Base-by-base conservation (phyloP, 2,888 invertebrate genomes). In the Pammene fasciana region DNA sequence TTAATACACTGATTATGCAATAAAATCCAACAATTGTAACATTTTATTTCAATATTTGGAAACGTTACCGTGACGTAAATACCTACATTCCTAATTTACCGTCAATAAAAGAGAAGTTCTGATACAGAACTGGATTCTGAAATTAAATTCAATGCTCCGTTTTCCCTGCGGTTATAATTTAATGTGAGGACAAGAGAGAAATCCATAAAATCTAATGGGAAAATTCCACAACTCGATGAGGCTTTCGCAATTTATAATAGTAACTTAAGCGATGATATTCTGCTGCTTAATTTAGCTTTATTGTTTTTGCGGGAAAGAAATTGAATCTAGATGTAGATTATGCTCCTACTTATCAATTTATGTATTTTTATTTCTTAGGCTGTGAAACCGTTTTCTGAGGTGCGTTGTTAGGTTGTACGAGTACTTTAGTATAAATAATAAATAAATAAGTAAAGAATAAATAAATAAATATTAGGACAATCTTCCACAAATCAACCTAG, bases 121-220 rank as follows among this genome's bases (percentile, higher is more conserved):
- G 75, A 76, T 75, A 77, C 78, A 74, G 72, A 79, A 79, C 76
- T 73, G 76, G 77, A 78, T 78, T 78, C 74, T 76, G 75, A 83
- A 86, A 87, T 87, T 86, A 81, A 87, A 87, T 85, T 84, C 82
- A 85, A 85, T 86, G 80, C 78, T 77, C 75, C 79, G 77, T 85
- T 86, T 83, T 82, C 83, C 85, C 85, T 81, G 81, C 78, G 79
- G 84, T 87, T 87, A 87, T 88, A 88, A 90, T 90, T 90, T 88
- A 89, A 90, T 88, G 86, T 83, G 84, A 85, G 86, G 86, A 86
- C 86, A 86, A 86, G 85, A 83, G 84, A 78, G 84, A 87, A 86
- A 88, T 88, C 88, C 88, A 88, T 91, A 88, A 91, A 91, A 87
- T 85, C 82, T 88, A 91, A 91, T 90, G 86, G 89, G 82, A 85